Evolutionary conservation across 1,140 invertebrate species (phyloP), one percentile per base, ranked within the genome.

Genomic region (Musca vetustissima): DNA sequence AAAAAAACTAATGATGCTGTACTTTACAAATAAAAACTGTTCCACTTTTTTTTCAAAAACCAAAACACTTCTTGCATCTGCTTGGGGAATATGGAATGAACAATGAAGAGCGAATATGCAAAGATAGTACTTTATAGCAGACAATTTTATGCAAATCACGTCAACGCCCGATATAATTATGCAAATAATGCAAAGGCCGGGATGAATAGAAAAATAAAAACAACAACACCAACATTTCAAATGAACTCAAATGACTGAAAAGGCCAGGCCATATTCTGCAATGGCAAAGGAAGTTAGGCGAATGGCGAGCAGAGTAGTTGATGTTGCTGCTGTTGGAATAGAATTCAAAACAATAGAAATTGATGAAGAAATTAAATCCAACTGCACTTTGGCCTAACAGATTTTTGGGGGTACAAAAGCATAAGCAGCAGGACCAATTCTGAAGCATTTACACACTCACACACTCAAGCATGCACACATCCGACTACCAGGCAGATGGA

Each of bases 331-430:
- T 15, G 50, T 32, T 59, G 55, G 4, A 3, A 13, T 11, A 43
- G 36, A 4, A 43, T 8, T 13, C 1, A 19, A 61, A 61, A 61
- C 57, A 61, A 61, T 61, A 32, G n/a, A 61, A 61, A 61, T 61
- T 61, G 57, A 61, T 61, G 57, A 61, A 61, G 57, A 61, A 61
- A 61, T 61, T 61, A 61, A 61, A 61, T 61, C 57, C 36, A 61
- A 19, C 28, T 61, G 28, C 57, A 61, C 36, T 43, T 43, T 43
- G 36, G 36, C 36, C 36, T 43, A 43, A 13, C 36, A 43, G 36
- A 43, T 43, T 43, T 43, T 43, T 32, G 4, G n/a, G 36, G 36
- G 11, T 43, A 43, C n/a, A n/a, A n/a, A 7, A 43, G 36, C 36
- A 43, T 6, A 4, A 43, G 36, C 36, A 43, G 36, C 36, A 43